Evolutionary conservation across 2,888 invertebrate species (phyloP), one percentile per base, ranked within the genome.

Genomic region (Melinaea marsaeus): DNA sequence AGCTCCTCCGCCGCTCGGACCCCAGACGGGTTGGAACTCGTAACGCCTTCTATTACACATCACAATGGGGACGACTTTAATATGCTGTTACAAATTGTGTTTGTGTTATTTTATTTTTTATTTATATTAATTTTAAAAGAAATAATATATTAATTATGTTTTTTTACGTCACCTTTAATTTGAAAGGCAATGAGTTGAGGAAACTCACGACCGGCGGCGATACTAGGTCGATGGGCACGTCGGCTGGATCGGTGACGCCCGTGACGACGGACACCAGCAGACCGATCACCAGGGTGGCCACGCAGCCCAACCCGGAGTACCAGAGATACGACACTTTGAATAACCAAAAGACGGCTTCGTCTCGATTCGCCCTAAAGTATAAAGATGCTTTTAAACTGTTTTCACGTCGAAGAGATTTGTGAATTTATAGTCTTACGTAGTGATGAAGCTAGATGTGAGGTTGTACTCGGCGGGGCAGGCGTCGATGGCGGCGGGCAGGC

Each of bases 301-400:
- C 71, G 71, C 95, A 95, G 3, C 97, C 97, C 63, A 97, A 93
- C 60, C 94, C 94, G 6, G 97, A 96, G 85, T 97, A 98, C 97
- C 97, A 98, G 77, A 98, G 92, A 81, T 97, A 98, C 42, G 96
- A 96, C 61, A 97, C 87, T n/a, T 93, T 92, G 79, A 95, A 96
- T 64, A 96, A 80, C 79, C 92, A 85, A 70, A 89, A 88, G 2
- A 89, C 86, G 6, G 82, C 78, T 34, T 79, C 79, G 47, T 80
- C 83, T 6, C 73, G 72, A 55, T 71, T 75, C 61, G 80, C 80
- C 13, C 86, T 86, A 75, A n/a, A 73, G 77, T 63, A 60, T 42
- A 57, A 37, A 37, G 37, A 37, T 37, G 4, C 7, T 4, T 37
- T 37, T 37, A 7, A 42, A 42, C 9, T 42, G 42, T 42, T 42